A percentile compares a stretch with the other conserved stretches of the same genome.
phyloP scores from a whole-genome alignment of 2,113 vertebrate species.

The Ctenomys sociabilis region DNA sequence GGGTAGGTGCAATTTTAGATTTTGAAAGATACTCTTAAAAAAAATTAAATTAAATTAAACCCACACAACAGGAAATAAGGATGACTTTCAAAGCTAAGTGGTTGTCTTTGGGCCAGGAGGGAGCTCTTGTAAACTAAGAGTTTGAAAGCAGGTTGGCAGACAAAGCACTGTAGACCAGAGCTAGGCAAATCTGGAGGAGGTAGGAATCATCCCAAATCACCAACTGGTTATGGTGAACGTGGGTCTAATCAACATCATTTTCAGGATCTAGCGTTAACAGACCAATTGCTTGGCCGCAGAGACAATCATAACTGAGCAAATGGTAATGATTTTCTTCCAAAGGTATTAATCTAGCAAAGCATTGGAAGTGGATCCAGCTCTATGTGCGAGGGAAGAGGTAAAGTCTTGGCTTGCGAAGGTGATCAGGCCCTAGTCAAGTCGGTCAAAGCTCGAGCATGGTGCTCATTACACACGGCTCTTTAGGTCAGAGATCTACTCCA shows the following conservation, averaged over 20 bases:
- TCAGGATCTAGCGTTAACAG: background rate
- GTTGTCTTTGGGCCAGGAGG: conserved; percentile 22
- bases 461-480: background rate
- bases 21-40: conserved; percentile 36
- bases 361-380: background rate
- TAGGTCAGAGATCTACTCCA: background rate
- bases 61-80: conserved; percentile 39
- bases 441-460: background rate
- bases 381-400: background rate
- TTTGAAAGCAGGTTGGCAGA: conserved; percentile 17
- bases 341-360: background rate
- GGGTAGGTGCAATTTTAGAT: conserved; percentile 35
- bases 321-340: background rate
- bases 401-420: background rate
- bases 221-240: background rate
- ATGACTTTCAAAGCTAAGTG: conserved; percentile 52
- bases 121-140: conserved; percentile 27
- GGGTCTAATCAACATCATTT: background rate
- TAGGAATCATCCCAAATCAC: background rate
- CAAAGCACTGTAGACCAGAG: background rate
- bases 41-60: conserved; percentile 52
- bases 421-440: background rate
- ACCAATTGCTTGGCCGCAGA: background rate
- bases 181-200: background rate
- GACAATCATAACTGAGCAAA: background rate